Evolutionary conservation across 2,797 vertebrate species (phyloP), one percentile per base, ranked within the genome.

Genomic region (Pygocentrus nattereri): DNA sequence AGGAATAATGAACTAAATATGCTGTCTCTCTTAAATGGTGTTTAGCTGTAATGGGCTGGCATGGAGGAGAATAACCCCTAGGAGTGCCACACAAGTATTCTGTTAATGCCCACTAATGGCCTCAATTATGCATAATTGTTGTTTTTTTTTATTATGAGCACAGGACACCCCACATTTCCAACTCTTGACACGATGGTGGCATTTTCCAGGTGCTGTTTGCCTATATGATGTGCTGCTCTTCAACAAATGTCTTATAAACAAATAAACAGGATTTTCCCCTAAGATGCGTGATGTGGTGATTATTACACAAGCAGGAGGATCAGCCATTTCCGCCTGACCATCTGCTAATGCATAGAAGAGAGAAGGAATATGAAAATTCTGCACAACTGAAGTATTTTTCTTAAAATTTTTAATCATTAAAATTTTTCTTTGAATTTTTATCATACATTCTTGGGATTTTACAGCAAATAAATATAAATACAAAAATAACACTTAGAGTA

Each of bases 61-160:
- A 90, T 88, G 74, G 56, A 80, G 72, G 85, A 82, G 85, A 88
- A 74, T 85, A 87, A 89, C 82, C 82, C 81, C 59, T 80, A 80
- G 65, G 86, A 89, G 87, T 85, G 56, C 84, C 85, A 84, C 82
- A 90, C 86, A 92, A 93, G 92, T 91, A 90, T 84, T 80, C 82
- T 62, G 86, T 87, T 88, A 93, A 91, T 91, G 89, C 69, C 47
- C 61, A 23, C 81, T 85, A 88, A 87, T 88, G 81, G 84, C 86
- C 88, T 92, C 89, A 92, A 93, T 94, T 91, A 91, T 78, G 85
- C 76, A 79, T 89, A 93, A 93, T 94, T 94, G 92, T 70, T 13
- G 79, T 87, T 87, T 87, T 91, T 87, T 91, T 92, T 94, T 87
- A 90, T 76, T 81, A 87, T 86, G 92, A 92, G 92, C 89, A 89